Base-by-base conservation (phyloP, 2,113 vertebrate genomes). In the Zosterops japonicus region DNA sequence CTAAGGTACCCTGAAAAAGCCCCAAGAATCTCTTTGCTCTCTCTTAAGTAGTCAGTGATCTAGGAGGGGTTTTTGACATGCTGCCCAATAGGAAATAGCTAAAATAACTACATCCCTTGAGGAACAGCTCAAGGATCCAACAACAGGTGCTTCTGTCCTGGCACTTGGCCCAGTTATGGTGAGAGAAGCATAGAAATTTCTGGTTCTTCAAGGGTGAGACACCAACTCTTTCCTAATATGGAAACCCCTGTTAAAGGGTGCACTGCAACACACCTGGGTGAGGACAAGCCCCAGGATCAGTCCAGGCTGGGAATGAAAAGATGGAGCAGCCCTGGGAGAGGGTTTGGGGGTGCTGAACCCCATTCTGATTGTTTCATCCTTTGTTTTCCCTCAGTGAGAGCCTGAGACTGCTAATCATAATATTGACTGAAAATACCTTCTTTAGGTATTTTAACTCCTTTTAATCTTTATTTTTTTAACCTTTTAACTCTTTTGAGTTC, bases 241-340 rank as follows among this genome's bases (percentile, higher is more conserved):
- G 31, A 56, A 56, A n/a, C 20, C 14, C 20, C 20, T 56, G 33
- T 56, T n/a, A 22, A 56, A 14, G 55, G n/a, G 18, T 56, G 55
- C 55, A n/a, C 20, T 22, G 55, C 31, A 56, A 22, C 31, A 57
- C 57, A 12, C 17, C n/a, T 28, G 29, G 22, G 41, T 13, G 12
- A 47, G 56, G 41, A 9, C n/a, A 55, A 22, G 5, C 25, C 13
- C 25, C 0, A 0, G 35, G 18, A 42, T 31, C 0, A 1, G 7
- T 27, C 49, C 56, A 63, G 71, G 27, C 35, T 33, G 42, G 56
- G 25, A 0, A 63, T 35, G 35, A 23, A 12, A 9, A 17, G 22
- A 56, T 24, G 19, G 71, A 82, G 27, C 14, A 63, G 7, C 35
- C 12, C 35, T 42, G 35, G 42, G 42, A 56, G 41, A 49, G 35